A percentile compares a stretch with the other conserved stretches of the same genome.
Evolutionary conservation across 2,797 vertebrate genomes (phyloP).

Genomic region (Thaleichthys pacificus): DNA sequence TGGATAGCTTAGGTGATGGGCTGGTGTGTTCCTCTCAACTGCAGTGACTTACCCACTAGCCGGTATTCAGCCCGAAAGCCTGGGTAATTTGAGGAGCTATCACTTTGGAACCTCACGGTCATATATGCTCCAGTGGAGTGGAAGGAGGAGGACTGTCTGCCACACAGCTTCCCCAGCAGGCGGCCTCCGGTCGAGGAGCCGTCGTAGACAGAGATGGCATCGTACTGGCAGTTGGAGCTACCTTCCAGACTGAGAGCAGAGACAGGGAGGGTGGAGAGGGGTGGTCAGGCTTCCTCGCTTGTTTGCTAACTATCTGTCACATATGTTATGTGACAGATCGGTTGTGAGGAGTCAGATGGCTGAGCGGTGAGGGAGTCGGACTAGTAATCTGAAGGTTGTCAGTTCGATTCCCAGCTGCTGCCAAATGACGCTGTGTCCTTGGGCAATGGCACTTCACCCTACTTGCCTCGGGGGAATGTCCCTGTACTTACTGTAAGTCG

Average conservation of each 20-base stretch:
- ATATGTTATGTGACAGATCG: too few relatives aligned
- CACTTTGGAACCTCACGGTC: constrained; percentile 51
- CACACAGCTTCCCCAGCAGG: constrained; percentile 27
- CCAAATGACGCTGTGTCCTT: too few relatives aligned
- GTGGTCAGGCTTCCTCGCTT: neutral
- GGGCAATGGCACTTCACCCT: too few relatives aligned
- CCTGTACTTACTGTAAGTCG: too few relatives aligned
- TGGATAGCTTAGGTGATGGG: too few relatives aligned
- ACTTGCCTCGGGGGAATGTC: too few relatives aligned
- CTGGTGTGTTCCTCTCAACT: neutral
- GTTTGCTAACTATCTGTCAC: neutral
- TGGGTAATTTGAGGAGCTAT: fast-evolving
- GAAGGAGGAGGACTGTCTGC: neutral
- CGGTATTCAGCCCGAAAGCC: constrained; percentile 43
- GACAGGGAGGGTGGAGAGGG: neutral
- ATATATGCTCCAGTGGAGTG: constrained; percentile 35
- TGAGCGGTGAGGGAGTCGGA: too few relatives aligned
- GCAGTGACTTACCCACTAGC: constrained; percentile 34
- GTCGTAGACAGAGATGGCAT: constrained; percentile 48
- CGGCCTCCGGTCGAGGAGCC: constrained; percentile 17
- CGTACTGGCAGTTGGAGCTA: constrained; percentile 4
- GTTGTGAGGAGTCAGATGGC: too few relatives aligned
- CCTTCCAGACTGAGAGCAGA: constrained; percentile 29
- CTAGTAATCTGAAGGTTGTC: too few relatives aligned
- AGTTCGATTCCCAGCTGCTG: too few relatives aligned